A percentile compares a stretch with the other conserved stretches of the same genome.
phyloP scores from a whole-genome alignment of 2,113 vertebrate genomes.

The Ellobius talpinus region DNA sequence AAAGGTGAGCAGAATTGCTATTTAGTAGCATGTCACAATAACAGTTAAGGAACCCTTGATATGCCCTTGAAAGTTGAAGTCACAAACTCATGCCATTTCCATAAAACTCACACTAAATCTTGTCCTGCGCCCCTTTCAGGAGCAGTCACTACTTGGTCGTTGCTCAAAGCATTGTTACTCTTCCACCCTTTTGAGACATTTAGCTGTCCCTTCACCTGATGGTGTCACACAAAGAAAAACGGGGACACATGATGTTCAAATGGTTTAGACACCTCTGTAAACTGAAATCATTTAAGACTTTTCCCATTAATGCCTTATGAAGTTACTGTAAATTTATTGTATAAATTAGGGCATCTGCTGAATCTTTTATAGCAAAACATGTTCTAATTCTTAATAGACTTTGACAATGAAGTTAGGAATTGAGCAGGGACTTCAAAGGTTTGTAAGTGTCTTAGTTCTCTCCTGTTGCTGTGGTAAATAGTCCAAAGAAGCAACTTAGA shows the following conservation, averaged over 20 bases:
- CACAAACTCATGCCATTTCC: background rate
- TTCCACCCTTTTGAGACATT: background rate
- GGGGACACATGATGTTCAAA: background rate
- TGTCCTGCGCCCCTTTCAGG: background rate
- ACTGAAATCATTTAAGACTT: background rate
- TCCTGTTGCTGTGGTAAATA: background rate
- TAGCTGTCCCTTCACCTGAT: background rate
- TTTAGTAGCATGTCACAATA: background rate
- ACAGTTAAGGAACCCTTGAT: background rate
- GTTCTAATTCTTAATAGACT: background rate
- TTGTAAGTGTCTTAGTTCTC: background rate
- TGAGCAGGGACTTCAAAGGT: background rate
- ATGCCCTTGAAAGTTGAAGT: conserved; percentile 4
- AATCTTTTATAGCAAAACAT: background rate
- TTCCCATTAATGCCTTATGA: background rate
- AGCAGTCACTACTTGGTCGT: background rate
- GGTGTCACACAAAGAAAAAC: background rate
- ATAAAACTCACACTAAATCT: background rate
- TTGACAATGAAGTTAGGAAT: background rate
- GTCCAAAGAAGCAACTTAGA: background rate
- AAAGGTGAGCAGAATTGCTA: background rate
- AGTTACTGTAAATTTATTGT: background rate
- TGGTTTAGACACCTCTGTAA: background rate
- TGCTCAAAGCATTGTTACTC: background rate
- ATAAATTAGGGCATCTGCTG: background rate